Percentiles rank a stretch among this genome's conserved stretches.
Evolutionary conservation across 92 coral and sea anemone species (phyloP).

Genomic region (Porites rus): DNA sequence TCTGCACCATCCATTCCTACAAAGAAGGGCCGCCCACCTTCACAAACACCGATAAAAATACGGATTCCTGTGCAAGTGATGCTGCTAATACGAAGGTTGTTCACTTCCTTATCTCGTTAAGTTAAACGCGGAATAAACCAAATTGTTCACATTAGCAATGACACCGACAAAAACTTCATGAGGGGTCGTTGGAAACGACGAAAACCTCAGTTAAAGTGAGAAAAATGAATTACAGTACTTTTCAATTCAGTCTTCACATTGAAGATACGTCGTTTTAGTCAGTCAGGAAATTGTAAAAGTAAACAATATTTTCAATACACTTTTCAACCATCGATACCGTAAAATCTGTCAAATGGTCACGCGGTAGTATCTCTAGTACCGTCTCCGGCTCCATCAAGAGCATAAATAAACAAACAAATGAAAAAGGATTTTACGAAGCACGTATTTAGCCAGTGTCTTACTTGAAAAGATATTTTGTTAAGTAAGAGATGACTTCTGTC

Average conservation of each 20-base stretch:
- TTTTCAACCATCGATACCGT: background rate
- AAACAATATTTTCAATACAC: background rate
- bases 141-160: too few species aligned
- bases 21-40: background rate
- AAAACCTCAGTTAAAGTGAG: background rate
- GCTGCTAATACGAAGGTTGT: background rate
- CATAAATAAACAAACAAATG: background rate
- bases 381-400: background rate
- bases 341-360: background rate
- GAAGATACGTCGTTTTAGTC: too few species aligned
- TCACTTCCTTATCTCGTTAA: conserved; percentile 22
- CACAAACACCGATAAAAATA: background rate
- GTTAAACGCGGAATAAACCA: background rate
- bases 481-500: background rate
- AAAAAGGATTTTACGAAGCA: background rate
- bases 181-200: too few species aligned
- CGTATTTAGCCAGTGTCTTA: background rate
- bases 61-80: background rate
- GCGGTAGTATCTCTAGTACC: background rate
- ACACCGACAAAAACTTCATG: too few species aligned
- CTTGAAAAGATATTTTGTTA: background rate
- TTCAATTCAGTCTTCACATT: background rate
- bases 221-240: background rate
- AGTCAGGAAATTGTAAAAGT: background rate
- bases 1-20: too few species aligned